A percentile compares a stretch with the other conserved stretches of the same genome.
These are phyloP conservation scores for Coenobita brevimanus DNA, from an alignment of 1,140 invertebrate species.

Conservation along the genomic window DNA sequence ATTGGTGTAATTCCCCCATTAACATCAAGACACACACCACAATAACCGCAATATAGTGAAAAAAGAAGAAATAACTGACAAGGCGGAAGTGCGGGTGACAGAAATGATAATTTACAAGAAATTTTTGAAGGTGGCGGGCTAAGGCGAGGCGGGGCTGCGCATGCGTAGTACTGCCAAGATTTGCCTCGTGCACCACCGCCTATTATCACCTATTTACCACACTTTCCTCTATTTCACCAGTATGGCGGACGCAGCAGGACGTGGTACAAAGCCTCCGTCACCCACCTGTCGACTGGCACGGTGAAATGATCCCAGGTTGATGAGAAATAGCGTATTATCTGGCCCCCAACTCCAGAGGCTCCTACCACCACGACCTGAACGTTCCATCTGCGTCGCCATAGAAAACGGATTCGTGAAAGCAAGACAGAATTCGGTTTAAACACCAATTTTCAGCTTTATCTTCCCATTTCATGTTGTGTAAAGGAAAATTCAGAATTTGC, in stretches of 20 bases:
- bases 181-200: background rate
- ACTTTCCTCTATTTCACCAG: background rate
- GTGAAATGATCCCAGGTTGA: background rate
- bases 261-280: background rate
- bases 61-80: too few relatives aligned
- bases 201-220: conserved; percentile 18
- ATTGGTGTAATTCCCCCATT: too few relatives aligned
- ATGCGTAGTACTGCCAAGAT: background rate
- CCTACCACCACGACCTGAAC: conserved; percentile 22
- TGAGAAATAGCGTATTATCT: background rate
- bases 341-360: background rate
- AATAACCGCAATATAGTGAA: too few relatives aligned
- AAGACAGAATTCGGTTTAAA: too few relatives aligned
- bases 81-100: background rate
- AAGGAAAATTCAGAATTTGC: too few relatives aligned
- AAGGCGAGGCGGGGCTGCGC: background rate
- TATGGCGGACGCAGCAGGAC: too few relatives aligned
- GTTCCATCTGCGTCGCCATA: conserved; percentile 39
- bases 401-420: conserved; percentile 12
- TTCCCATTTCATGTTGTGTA: too few relatives aligned
- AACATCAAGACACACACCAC: too few relatives aligned
- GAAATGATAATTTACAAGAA: too few relatives aligned
- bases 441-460: too few relatives aligned
- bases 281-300: background rate
- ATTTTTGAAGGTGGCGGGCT: background rate